Percentiles rank a stretch among this genome's conserved stretches.
Conservation (phyloP, 2,888 invertebrate genomes). For the Gastrophysa polygoni region DNA sequence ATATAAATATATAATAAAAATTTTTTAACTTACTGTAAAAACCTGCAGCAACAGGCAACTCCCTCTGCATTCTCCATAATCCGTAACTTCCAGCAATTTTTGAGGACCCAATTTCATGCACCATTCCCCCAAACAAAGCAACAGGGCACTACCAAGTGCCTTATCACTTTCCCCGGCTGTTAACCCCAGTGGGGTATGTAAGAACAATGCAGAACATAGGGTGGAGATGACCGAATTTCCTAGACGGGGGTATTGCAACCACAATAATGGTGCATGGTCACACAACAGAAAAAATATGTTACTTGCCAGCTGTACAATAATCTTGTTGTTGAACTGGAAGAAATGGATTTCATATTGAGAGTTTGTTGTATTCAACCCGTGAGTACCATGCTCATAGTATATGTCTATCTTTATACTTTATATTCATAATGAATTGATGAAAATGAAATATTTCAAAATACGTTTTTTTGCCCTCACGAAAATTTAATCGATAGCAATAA, state of each 20-base stretch:
- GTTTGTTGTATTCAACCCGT: no score
- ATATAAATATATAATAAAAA: no score
- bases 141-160: conserved; percentile 77
- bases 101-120: conserved; percentile 82
- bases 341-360: no score
- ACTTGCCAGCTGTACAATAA: conserved; percentile 83
- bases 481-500: no score
- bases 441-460: no score
- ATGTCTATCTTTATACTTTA: no score
- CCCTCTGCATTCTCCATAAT: conserved; percentile 57
- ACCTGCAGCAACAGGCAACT: conserved; percentile 68
- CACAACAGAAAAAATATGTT: conserved; percentile 80
- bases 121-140: conserved; percentile 92
- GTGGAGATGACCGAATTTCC: conserved; percentile 65
- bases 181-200: conserved; percentile 60
- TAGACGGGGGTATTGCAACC: conserved; percentile 72
- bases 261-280: conserved; percentile 77
- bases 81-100: conserved; percentile 64
- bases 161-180: conserved; percentile 67
- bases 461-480: no score
- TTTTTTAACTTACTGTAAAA: conserved; percentile 69
- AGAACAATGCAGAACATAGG: conserved; percentile 58
- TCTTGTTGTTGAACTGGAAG: conserved; percentile 77
- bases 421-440: no score
- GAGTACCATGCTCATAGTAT: no score